A percentile compares a stretch with the other conserved stretches of the same genome.
phyloP scores from a whole-genome alignment of 2,113 vertebrate species.

The Oryctolagus cuniculus region mOryCun1.1 NC_091453.1:134244001-134244500 shows the following conservation, averaged over 20 bases:
- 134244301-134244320: conserved; percentile 5
- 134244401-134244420: conserved; percentile 61
- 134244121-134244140: background rate
- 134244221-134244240: conserved; percentile 42
- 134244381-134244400: conserved; percentile 43
- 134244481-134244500: conserved; percentile 32
- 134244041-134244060: conserved; percentile 1
- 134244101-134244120: conserved; percentile 11
- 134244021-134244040: background rate
- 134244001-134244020: background rate
- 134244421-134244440: conserved; percentile 27
- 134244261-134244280: conserved; percentile 10
- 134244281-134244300: conserved; percentile 35
- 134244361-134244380: conserved; percentile 54
- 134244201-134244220: conserved; percentile 4
- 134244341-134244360: conserved; percentile 39
- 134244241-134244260: conserved; percentile 27
- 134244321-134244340: background rate
- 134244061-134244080: conserved; percentile 32
- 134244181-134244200: background rate
- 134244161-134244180: background rate
- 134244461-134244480: conserved; percentile 52
- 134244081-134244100: background rate
- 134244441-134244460: conserved; percentile 19
- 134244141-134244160: background rate